Base-by-base conservation (phyloP, 2,888 invertebrate genomes). In the Ophion ventricosus region DNA sequence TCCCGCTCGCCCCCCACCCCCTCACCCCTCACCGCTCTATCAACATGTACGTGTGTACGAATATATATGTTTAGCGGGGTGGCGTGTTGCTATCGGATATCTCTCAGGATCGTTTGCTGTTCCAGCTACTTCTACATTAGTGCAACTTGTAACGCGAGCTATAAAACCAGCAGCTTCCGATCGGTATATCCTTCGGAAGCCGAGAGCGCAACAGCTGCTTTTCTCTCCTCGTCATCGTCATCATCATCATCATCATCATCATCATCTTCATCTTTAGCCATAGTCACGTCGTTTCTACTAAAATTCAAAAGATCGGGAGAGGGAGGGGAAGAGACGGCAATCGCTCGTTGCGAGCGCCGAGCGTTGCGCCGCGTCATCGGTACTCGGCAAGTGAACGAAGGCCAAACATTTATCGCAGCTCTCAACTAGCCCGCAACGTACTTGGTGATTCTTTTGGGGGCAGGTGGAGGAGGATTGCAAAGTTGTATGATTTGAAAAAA, bases 51-150 rank as follows among this genome's bases (percentile, higher is more conserved):
- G 25, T n/a, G 17, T 20, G 17, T 11, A 70, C 20, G 26, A 56
- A n/a, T 29, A 54, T 57, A 35, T 57, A 20, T 35, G 35, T 57
- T 20, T 57, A n/a, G 29, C 29, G 17, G 57, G 40, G 40, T 77
- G 49, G 80, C 73, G 73, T 86, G 72, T 80, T 77, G 80, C 82
- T 80, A 82, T 86, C 85, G 77, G 80, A 82, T 82, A 80, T 80
- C 76, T 82, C 59, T 66, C 49, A 49, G 56, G 70, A 77, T 77
- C 73, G 73, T 77, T 67, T 29, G 82, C 73, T 76, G 63, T 77
- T 80, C 40, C 70, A 79, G 81, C 63, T 78, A 76, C 76, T 84
- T 81, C 61, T 43, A 77, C 76, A 40, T 57, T 59, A 43, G 67
- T 49, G 76, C 54, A 67, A 61, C 40, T 72, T 64, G 64, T 69